Evolutionary conservation across 2,797 vertebrate species (phyloP), one percentile per base, ranked within the genome.

Genomic region (Characodon lateralis): DNA sequence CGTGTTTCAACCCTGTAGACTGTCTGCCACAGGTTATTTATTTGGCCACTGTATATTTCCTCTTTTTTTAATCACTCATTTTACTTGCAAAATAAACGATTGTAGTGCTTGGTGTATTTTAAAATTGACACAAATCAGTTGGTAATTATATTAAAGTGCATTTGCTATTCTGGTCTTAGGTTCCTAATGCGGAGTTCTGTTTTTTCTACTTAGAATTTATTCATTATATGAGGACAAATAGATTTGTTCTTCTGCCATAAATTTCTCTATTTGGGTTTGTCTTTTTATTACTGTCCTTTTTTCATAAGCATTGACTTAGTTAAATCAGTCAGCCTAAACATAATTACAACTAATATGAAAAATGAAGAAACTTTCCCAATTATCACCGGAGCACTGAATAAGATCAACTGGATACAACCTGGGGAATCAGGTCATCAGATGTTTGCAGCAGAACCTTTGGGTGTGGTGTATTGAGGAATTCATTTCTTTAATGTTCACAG

Each of bases 1-100:
- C 16, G 31, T 46, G 2, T 71, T 70, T 74, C 66, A 75, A 71
- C 18, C 51, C 50, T 35, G 74, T 61, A n/a, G 56, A 50, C 66
- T 46, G 20, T 0, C 73, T 55, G 48, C 35, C 46, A 50, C 51
- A 35, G 39, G 50, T 66, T 9, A 18, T 76, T 10, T 50, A 56
- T 72, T 76, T 14, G 43, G 39, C 43, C 22, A 53, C 35, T 46
- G 3, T 51, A 31, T 12, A 6, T 80, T 80, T 72, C 24, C 18
- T 14, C 24, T 46, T 22, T 59, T 59, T 13, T 59, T 3, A 59
- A 59, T 28, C 13, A 28, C 20, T 43, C 6, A 58, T 61, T 22
- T 69, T 14, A 79, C 9, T 20, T 56, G 43, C 31, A 24, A 69
- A 83, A 41, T 48, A 50, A 53, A 43, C 35, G 24, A 26, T 2